Base-by-base conservation (phyloP, 2,888 invertebrate genomes). In the Tineola bisselliella region DNA sequence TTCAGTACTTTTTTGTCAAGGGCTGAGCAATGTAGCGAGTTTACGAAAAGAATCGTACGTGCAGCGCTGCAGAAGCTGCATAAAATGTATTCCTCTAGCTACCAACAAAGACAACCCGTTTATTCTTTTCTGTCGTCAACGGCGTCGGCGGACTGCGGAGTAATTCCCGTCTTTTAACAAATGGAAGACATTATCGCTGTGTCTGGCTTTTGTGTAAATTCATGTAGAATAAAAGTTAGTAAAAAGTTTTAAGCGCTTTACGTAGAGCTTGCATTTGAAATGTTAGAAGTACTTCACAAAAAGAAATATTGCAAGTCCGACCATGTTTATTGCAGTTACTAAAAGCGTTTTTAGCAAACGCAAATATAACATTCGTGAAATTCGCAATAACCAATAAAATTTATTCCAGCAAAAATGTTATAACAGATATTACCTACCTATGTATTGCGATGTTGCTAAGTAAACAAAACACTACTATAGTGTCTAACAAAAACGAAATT, bases 131-230 rank as follows among this genome's bases (percentile, higher is more conserved):
- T 75, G 77, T 78, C 77, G 75, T 76, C 77, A 74, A 72, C 69
- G 71, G 71, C 70, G 58, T n/a, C 61, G 57, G 59, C 58, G 58
- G 44, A 44, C 60, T 31, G 62, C 59, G 72, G 75, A 73, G 76
- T 80, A 82, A 81, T 81, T 81, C 80, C 76, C 76, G 74, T 80
- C 80, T 79, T 75, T 79, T 81, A 82, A 81, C 78, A 81, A 81
- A 82, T 81, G 82, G 79, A 78, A 79, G 81, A 81, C 79, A 82
- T 82, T 83, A 82, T 80, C 81, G 76, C 76, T 70, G 73, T 69
- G 76, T 73, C 75, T 79, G 78, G 77, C 79, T 80, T 81, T 82
- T 81, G 78, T 77, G 76, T 79, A 81, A 81, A 82, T 83, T 82
- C 78, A 77, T 76, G 78, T 77, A 74, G 75, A 78, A 81, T 79